Evolutionary conservation across 2,113 vertebrate genomes (phyloP).

Genomic region (Naja naja): DNA sequence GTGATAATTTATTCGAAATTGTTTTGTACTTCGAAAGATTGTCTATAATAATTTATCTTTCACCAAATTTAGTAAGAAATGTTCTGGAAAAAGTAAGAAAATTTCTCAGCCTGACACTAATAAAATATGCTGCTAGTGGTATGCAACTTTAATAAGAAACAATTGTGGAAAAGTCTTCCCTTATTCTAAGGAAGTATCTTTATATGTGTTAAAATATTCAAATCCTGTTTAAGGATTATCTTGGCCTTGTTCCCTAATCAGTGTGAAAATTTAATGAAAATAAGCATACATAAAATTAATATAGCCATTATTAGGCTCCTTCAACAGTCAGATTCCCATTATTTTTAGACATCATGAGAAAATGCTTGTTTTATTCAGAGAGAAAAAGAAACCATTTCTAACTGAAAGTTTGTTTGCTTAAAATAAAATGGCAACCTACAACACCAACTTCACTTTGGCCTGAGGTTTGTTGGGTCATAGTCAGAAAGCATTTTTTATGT

Average conservation of each 20-base stretch:
- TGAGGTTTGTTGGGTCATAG: not conserved
- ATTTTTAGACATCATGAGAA: not conserved
- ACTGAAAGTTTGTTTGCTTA: not conserved
- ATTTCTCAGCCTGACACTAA: not conserved
- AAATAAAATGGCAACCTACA: not conserved
- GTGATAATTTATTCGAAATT: not conserved
- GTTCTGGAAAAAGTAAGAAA: not conserved
- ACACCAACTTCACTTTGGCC: not conserved
- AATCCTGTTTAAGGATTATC: not conserved
- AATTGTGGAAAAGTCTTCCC: not conserved
- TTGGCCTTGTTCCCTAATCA: not conserved
- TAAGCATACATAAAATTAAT: not conserved
- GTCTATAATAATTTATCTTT: not conserved
- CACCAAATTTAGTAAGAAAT: not conserved
- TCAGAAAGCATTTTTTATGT: not conserved
- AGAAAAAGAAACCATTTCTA: not conserved
- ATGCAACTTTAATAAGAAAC: not conserved
- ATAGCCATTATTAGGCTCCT: not conserved
- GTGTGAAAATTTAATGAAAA: not conserved
- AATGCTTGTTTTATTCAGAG: not conserved
- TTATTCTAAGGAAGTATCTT: not conserved
- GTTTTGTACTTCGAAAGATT: not conserved
- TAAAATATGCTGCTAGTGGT: not conserved
- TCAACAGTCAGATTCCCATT: not conserved
- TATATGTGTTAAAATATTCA: not conserved